These are phyloP conservation scores for Acleris holmiana DNA, from an alignment of 2,888 invertebrate species.

Conservation along the genomic window DNA sequence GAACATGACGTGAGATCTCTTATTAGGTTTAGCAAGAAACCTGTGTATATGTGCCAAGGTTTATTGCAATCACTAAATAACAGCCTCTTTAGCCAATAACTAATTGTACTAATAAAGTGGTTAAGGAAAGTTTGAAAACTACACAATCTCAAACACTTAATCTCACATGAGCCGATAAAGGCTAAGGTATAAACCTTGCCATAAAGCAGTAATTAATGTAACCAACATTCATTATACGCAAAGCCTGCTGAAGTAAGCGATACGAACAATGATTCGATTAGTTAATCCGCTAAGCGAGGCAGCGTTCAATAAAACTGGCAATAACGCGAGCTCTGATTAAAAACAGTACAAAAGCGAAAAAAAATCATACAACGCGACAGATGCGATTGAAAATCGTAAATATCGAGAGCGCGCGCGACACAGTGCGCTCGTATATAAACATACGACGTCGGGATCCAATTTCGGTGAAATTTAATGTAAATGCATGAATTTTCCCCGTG, in stretches of 20 bases:
- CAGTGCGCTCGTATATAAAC: slow-evolving; percentile 71
- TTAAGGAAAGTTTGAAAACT: background rate
- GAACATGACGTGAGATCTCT: too few species aligned
- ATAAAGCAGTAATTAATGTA: slow-evolving; percentile 79
- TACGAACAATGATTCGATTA: slow-evolving; percentile 74
- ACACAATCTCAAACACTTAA: slow-evolving; percentile 63
- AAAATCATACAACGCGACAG: slow-evolving; percentile 54
- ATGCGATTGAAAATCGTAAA: slow-evolving; percentile 78
- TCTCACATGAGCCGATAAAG: slow-evolving; percentile 73
- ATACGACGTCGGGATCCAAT: slow-evolving; percentile 74
- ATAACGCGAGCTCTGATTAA: slow-evolving; percentile 63
- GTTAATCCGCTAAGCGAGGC: slow-evolving; percentile 64
- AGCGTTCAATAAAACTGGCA: slow-evolving; percentile 54
- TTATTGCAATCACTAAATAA: background rate
- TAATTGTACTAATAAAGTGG: slow-evolving; percentile 3
- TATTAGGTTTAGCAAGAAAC: too few species aligned
- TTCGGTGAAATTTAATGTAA: slow-evolving; percentile 82
- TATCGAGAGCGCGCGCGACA: slow-evolving; percentile 69
- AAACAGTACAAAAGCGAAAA: slow-evolving; percentile 56
- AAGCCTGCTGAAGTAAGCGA: slow-evolving; percentile 60
- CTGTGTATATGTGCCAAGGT: too few species aligned
- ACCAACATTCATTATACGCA: slow-evolving; percentile 72
- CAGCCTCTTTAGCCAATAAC: slow-evolving; percentile 3
- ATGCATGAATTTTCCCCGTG: slow-evolving; percentile 81
- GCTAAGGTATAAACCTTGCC: slow-evolving; percentile 70